phyloP scores from a whole-genome alignment of 2,113 vertebrate species.

The Amphilophus citrinellus region DNA sequence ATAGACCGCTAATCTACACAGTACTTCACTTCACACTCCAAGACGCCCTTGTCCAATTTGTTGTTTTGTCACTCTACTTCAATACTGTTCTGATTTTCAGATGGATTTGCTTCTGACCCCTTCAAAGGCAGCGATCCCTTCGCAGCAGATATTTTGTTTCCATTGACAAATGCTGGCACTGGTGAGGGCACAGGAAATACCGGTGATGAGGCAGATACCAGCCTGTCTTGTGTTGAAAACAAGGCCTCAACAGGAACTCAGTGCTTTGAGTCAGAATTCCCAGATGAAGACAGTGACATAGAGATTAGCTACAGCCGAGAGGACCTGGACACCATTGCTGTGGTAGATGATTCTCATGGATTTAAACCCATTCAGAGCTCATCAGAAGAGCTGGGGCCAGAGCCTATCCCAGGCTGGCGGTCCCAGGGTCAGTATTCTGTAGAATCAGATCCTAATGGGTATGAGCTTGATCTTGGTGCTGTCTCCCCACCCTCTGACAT shows the following conservation, averaged over 20 bases:
- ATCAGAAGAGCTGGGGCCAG: slow-evolving; percentile 68
- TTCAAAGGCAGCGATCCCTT: slow-evolving; percentile 98
- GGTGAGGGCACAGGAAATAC: slow-evolving; percentile 8
- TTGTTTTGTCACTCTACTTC: background rate
- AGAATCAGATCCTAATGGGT: slow-evolving; percentile 76
- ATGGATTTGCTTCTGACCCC: slow-evolving; percentile 90
- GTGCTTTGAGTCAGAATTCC: slow-evolving; percentile 80
- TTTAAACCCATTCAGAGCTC: slow-evolving; percentile 78
- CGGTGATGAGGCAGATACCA: slow-evolving; percentile 65
- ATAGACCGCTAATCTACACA: background rate
- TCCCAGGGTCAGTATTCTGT: slow-evolving; percentile 72
- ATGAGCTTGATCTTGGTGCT: slow-evolving; percentile 67
- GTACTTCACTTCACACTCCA: background rate
- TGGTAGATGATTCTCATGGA: slow-evolving; percentile 26
- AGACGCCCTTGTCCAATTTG: background rate
- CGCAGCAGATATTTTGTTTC: slow-evolving; percentile 89
- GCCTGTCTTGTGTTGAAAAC: slow-evolving; percentile 74
- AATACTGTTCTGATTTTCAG: slow-evolving; percentile 42
- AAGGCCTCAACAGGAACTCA: slow-evolving; percentile 79
- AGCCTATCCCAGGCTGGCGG: slow-evolving; percentile 49
- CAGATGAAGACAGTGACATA: slow-evolving; percentile 77
- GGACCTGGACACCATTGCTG: slow-evolving; percentile 57
- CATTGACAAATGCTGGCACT: slow-evolving; percentile 54
- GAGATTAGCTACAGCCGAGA: slow-evolving; percentile 78
- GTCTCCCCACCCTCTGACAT: slow-evolving; percentile 68